These are phyloP conservation scores for Caenorhabditis becei DNA, from an alignment of 2,888 invertebrate genomes.

Conservation along the genomic window DNA sequence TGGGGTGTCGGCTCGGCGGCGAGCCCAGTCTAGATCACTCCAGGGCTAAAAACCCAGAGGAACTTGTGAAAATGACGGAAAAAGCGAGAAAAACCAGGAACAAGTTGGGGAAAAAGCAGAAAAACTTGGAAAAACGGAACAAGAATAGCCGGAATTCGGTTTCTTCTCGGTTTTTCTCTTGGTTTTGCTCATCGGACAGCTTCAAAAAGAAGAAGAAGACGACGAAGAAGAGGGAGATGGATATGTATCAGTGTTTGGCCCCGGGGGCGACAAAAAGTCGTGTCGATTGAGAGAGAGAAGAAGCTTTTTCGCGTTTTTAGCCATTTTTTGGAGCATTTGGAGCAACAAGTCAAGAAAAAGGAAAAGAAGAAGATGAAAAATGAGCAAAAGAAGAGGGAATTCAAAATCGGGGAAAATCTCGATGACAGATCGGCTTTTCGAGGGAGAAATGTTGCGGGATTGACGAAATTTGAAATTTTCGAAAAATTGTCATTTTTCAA, in stretches of 20 bases:
- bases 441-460: neutral
- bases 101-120: neutral
- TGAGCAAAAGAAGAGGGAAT: neutral
- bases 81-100: neutral
- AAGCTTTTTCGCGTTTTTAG: neutral
- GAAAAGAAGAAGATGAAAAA: conserved; percentile 17
- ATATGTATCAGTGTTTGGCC: conserved; percentile 11
- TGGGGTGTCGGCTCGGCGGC: neutral
- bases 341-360: neutral
- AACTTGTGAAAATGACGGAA: conserved; percentile 3
- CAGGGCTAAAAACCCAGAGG: neutral
- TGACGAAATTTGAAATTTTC: neutral
- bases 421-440: conserved; percentile 8
- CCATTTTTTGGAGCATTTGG: no score
- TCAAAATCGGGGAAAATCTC: conserved; percentile 1
- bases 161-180: no score
- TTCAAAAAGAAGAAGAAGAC: neutral
- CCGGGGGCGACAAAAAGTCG: conserved; percentile 21
- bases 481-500: neutral
- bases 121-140: neutral
- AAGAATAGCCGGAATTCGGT: neutral
- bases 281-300: conserved; percentile 1
- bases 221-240: conserved; percentile 13
- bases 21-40: no score
- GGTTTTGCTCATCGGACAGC: no score